These are phyloP conservation scores for Antechinus stuartii DNA, from an alignment of 2,113 vertebrate genomes.

Conservation along the genomic window DNA sequence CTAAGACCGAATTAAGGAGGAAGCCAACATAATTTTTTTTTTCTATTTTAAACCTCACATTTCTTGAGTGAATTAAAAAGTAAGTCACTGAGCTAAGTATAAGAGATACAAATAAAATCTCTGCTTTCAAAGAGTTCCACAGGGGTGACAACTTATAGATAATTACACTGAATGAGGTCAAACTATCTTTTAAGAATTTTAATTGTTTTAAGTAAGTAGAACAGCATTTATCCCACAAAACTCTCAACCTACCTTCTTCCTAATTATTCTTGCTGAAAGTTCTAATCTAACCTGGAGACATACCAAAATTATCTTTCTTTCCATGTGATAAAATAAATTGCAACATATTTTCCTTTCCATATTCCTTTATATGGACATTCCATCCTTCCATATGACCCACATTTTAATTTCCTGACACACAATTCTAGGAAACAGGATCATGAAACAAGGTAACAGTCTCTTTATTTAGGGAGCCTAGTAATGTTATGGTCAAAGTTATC, in stretches of 20 bases:
- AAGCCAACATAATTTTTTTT: not conserved
- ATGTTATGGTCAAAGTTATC: accelerated
- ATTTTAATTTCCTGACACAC: too few species aligned
- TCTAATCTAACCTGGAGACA: not conserved
- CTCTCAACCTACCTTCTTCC: slow-evolving; percentile 1
- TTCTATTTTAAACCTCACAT: slow-evolving; percentile 19
- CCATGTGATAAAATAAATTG: not conserved
- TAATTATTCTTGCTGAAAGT: not conserved
- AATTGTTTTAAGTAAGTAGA: not conserved
- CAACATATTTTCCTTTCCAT: not conserved
- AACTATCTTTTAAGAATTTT: not conserved
- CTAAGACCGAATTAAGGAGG: not conserved
- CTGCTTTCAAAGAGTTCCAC: not conserved
- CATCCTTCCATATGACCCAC: not conserved
- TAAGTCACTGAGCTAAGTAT: not conserved
- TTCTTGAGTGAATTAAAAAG: not conserved
- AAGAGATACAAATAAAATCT: not conserved
- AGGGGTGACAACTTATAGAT: not conserved
- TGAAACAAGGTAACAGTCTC: not conserved
- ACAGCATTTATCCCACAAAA: not conserved
- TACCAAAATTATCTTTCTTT: not conserved
- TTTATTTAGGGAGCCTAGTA: not conserved
- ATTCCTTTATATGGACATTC: not conserved
- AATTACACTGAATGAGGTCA: slow-evolving; percentile 14
- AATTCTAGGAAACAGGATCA: not conserved